These are phyloP conservation scores for Brachymystax lenok DNA, from an alignment of 2,797 vertebrate genomes.

Conservation along the genomic window DNA sequence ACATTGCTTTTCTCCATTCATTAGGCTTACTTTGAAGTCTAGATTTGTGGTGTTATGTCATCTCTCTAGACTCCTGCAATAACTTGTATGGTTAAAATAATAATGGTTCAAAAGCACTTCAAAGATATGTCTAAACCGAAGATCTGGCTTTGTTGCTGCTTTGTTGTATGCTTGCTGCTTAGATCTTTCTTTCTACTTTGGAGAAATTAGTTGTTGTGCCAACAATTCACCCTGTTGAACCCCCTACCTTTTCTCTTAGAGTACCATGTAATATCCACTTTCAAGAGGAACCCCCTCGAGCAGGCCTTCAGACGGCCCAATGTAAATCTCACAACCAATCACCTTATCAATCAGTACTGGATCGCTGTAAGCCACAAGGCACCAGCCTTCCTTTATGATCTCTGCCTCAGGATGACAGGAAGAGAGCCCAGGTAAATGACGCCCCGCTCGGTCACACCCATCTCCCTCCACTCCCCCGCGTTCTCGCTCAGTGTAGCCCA, in stretches of 20 bases:
- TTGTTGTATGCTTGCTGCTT: background rate
- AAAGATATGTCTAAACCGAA: background rate
- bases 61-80: background rate
- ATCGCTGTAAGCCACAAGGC: constrained; percentile 99
- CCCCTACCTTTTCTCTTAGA: constrained; percentile 90
- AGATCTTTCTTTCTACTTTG: background rate
- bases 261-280: constrained; percentile 99
- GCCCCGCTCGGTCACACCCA: constrained; percentile 25
- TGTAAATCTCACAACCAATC: constrained; percentile 99
- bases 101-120: background rate
- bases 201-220: constrained; percentile 23
- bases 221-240: constrained; percentile 56
- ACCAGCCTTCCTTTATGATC: constrained; percentile 99
- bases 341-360: constrained; percentile 99
- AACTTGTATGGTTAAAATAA: background rate
- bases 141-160: background rate
- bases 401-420: constrained; percentile 99
- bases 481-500: constrained; percentile 42
- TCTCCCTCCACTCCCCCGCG: constrained; percentile 43
- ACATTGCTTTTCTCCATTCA: background rate
- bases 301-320: constrained; percentile 99
- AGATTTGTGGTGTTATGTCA: too few species aligned
- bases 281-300: constrained; percentile 99
- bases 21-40: background rate
- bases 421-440: constrained; percentile 98